A percentile compares a stretch with the other conserved stretches of the same genome.
These are phyloP conservation scores for Dynastes grantii DNA, from an alignment of 2,888 invertebrate genomes.

Conservation along the genomic window DNA sequence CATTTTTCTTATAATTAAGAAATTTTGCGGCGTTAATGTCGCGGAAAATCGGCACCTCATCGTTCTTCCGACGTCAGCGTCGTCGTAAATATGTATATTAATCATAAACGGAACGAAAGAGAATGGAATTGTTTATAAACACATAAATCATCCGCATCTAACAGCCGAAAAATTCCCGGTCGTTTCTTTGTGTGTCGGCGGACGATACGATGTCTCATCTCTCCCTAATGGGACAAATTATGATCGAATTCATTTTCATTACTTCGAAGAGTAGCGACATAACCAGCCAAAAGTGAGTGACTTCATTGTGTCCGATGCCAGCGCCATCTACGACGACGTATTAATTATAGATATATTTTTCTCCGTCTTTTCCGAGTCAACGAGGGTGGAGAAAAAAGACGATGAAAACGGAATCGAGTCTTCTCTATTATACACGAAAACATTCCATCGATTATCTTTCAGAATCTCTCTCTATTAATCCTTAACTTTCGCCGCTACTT, in stretches of 20 bases:
- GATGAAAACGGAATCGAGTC: background rate
- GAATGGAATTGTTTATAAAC: slow-evolving; percentile 31
- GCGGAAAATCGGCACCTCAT: background rate
- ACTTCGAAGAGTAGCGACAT: slow-evolving; percentile 19
- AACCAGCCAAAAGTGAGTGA: slow-evolving; percentile 32
- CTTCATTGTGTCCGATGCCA: slow-evolving; percentile 29
- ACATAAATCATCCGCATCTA: slow-evolving; percentile 30
- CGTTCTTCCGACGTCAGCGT: background rate
- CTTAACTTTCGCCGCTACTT: slow-evolving; percentile 3
- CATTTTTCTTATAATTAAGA: background rate
- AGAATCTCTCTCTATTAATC: background rate
- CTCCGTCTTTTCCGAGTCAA: background rate
- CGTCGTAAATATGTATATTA: slow-evolving; percentile 25
- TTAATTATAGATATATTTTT: slow-evolving; percentile 28
- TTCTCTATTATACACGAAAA: background rate
- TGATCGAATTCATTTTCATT: slow-evolving; percentile 46
- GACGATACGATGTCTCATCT: background rate
- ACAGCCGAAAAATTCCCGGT: slow-evolving; percentile 15
- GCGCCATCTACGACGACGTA: slow-evolving; percentile 26
- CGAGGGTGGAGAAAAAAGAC: background rate
- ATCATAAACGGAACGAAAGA: slow-evolving; percentile 13
- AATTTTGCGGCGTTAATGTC: background rate
- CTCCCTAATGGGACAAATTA: slow-evolving; percentile 42
- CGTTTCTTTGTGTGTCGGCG: slow-evolving; percentile 18
- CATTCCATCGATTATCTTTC: slow-evolving; percentile 9